Conservation (phyloP, 2,888 invertebrate species). For the Entomobrya multifasciata region DNA sequence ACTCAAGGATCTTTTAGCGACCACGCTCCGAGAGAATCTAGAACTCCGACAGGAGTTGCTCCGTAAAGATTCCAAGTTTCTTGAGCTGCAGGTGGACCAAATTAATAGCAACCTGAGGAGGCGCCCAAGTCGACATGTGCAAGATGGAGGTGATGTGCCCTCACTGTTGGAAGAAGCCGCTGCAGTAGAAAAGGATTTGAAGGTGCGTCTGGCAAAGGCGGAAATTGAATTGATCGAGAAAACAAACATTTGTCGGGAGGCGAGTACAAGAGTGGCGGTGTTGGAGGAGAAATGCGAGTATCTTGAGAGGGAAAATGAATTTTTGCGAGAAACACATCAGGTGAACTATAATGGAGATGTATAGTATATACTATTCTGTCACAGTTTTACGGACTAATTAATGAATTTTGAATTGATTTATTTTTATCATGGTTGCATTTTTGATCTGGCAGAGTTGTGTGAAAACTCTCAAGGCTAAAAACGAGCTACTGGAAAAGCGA, state of each 20-base stretch:
- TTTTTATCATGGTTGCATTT: too few species aligned
- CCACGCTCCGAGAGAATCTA: not conserved
- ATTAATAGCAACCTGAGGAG: not conserved
- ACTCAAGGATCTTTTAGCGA: not conserved
- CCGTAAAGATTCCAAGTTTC: not conserved
- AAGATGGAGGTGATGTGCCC: not conserved
- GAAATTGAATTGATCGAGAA: constrained; percentile 71
- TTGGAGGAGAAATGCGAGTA: constrained; percentile 71
- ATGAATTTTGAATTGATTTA: too few species aligned
- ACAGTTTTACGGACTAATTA: not conserved
- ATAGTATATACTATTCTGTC: not conserved
- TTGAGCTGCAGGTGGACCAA: constrained; percentile 12
- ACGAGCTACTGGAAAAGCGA: constrained; percentile 68
- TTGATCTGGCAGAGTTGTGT: not conserved
- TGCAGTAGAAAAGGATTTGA: constrained; percentile 20
- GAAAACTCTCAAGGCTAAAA: constrained; percentile 10
- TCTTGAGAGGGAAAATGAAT: constrained; percentile 41
- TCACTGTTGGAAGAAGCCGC: not conserved
- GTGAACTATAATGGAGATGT: constrained; percentile 12
- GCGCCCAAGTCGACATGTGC: not conserved
- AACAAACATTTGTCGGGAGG: constrained; percentile 71
- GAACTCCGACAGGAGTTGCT: constrained; percentile 11
- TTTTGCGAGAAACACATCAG: constrained; percentile 17
- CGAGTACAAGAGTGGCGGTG: constrained; percentile 60
- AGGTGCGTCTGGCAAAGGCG: constrained; percentile 27